Conservation (phyloP, 2,797 vertebrate genomes). For the Tenualosa ilisha region DNA sequence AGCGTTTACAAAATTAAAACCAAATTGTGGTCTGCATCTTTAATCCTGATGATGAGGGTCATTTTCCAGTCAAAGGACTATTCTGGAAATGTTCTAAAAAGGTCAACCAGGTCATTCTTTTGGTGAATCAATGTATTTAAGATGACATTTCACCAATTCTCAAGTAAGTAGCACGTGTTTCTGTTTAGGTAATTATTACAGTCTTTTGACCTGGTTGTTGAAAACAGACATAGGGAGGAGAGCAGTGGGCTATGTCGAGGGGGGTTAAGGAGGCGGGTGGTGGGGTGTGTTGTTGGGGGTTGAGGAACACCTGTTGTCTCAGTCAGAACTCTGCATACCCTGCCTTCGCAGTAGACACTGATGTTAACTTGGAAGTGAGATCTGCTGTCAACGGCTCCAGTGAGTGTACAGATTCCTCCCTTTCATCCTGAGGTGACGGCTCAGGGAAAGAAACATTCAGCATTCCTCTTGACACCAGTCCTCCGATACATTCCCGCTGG, state of each 20-base stretch:
- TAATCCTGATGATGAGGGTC: background rate
- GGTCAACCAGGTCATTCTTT: background rate
- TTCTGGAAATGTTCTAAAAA: background rate
- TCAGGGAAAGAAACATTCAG: conserved; percentile 47
- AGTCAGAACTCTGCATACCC: conserved; percentile 46
- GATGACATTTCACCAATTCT: background rate
- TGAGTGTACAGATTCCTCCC: conserved; percentile 56
- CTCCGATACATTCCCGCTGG: conserved; percentile 34
- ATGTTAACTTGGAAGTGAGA: conserved; percentile 64
- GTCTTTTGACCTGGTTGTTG: background rate
- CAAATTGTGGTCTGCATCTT: background rate
- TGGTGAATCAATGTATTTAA: background rate
- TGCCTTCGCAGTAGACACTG: conserved; percentile 53
- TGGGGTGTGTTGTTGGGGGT: background rate
- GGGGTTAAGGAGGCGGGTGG: background rate
- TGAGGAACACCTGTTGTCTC: conserved; percentile 65
- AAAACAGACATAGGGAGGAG: background rate
- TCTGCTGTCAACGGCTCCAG: conserved; percentile 63
- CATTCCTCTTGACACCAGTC: conserved; percentile 46
- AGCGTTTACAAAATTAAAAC: background rate
- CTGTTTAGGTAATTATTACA: background rate
- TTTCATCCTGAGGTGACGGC: conserved; percentile 56
- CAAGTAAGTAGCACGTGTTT: background rate
- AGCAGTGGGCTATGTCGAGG: background rate
- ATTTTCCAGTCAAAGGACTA: background rate